Base-by-base conservation (phyloP, 2,888 invertebrate species). In the Germaria angustata region DNA sequence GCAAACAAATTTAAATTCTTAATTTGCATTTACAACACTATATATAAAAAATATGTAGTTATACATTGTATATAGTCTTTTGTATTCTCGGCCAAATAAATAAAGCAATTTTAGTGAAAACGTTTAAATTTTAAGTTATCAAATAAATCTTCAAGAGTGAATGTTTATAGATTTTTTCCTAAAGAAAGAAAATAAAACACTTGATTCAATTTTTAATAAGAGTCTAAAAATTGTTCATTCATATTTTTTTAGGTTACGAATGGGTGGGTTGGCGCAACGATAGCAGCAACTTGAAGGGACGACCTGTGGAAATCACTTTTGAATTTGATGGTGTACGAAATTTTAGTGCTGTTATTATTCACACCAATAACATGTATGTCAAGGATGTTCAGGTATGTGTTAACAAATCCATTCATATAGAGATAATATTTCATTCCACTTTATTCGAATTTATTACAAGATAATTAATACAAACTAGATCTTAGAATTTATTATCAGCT, bases 241-340 rank as follows among this genome's bases (percentile, higher is more conserved):
- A 13, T 51, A 15, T 28, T 77, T 82, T 53, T 84, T 8, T 89
- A 94, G 95, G 95, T 81, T 95, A 95, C 89, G 95, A 95, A 90
- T 96, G 96, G 96, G 93, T 96, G 61, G 96, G 96, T 63, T 96
- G 96, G 96, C 92, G 94, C 87, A 95, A 94, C 87, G 94, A 95
- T 88, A 93, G 94, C 20, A 92, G 93, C 32, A 93, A 92, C 44
- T 92, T 93, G 90, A 88, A 93, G 55, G 93, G 93, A 66, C 92
- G 92, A 84, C 94, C 94, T 5, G 92, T 96, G 20, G 95, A 95
- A 90, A 93, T 96, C 76, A 92, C 93, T 49, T 96, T 96, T 90
- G 95, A 95, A 90, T 96, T 96, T 91, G 95, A 96, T 90, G 92
- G 92, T 85, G 93, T 94, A 61, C 92, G 95, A 79, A 96, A 96